Percentiles rank a stretch among this genome's conserved stretches.
Evolutionary conservation across 2,888 invertebrate genomes (phyloP).

Genomic region (Gari tellinella): DNA sequence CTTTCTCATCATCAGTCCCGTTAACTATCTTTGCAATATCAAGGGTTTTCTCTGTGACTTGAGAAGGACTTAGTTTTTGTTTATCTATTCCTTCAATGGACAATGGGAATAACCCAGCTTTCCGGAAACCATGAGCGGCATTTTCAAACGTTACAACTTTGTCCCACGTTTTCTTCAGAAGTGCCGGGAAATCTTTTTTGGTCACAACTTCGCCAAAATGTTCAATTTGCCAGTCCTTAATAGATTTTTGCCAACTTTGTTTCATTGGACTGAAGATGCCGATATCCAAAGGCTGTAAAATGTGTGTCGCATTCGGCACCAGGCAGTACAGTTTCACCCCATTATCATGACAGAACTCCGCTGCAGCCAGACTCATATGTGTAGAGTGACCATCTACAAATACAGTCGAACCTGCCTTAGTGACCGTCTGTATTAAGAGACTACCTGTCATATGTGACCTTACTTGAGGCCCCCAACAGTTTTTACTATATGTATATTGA

Average conservation of each 20-base stretch:
- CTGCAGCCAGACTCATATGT: constrained; percentile 18
- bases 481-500: no score
- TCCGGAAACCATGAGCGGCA: constrained; percentile 17
- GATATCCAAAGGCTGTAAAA: no score
- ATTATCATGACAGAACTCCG: constrained; percentile 25
- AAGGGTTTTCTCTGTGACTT: constrained; percentile 4
- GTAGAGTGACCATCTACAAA: constrained; percentile 47
- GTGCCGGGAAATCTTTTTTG: constrained; percentile 29
- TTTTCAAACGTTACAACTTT: no score
- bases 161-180: no score
- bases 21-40: not conserved
- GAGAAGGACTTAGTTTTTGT: no score
- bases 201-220: constrained; percentile 12
- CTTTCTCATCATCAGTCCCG: no score
- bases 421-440: no score
- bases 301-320: constrained; percentile 36
- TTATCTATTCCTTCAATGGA: not conserved
- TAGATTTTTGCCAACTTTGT: constrained; percentile 28
- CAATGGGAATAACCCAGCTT: constrained; percentile 12
- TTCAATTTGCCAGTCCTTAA: constrained; percentile 21
- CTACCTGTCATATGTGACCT: no score
- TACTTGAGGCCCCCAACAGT: no score
- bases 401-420: no score
- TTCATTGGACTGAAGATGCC: no score
- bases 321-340: constrained; percentile 38